These are phyloP conservation scores for Gopherus evgoodei DNA, from an alignment of 2,113 vertebrate species.

Conservation along the genomic window DNA sequence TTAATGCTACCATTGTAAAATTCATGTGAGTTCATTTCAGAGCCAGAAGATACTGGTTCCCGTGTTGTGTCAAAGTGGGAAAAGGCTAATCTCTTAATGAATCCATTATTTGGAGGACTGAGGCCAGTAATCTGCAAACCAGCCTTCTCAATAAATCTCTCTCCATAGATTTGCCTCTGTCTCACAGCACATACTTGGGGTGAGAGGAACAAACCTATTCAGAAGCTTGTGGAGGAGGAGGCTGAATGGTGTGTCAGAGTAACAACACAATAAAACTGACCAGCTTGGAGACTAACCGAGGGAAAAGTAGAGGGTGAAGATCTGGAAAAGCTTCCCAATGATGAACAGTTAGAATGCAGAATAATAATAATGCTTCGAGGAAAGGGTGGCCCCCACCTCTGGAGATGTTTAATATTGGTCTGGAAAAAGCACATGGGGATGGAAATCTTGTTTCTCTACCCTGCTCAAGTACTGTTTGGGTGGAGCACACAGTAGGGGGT, in stretches of 20 bases:
- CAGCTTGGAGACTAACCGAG: rapidly evolving
- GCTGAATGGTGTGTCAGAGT: not conserved
- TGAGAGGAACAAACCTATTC: not conserved
- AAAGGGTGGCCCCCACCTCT: not conserved
- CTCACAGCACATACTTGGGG: not conserved
- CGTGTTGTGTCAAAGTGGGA: not conserved
- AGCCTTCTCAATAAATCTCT: not conserved
- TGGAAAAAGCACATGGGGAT: not conserved
- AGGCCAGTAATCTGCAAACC: not conserved
- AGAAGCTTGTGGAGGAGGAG: not conserved
- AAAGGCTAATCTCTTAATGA: not conserved
- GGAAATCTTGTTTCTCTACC: not conserved
- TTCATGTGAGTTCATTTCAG: not conserved
- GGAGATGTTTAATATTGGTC: not conserved
- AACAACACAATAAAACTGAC: not conserved
- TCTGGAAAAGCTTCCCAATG: not conserved
- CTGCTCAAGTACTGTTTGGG: not conserved
- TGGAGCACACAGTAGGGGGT: not conserved
- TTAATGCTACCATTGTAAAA: not conserved
- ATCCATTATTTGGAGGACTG: not conserved
- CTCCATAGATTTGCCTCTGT: not conserved
- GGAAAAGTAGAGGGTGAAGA: not conserved
- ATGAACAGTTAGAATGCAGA: not conserved
- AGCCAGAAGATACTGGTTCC: not conserved
- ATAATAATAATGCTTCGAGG: not conserved